Evolutionary conservation across 2,797 vertebrate genomes (phyloP).

Genomic region (Parauchenoglanis ngamensis): DNA sequence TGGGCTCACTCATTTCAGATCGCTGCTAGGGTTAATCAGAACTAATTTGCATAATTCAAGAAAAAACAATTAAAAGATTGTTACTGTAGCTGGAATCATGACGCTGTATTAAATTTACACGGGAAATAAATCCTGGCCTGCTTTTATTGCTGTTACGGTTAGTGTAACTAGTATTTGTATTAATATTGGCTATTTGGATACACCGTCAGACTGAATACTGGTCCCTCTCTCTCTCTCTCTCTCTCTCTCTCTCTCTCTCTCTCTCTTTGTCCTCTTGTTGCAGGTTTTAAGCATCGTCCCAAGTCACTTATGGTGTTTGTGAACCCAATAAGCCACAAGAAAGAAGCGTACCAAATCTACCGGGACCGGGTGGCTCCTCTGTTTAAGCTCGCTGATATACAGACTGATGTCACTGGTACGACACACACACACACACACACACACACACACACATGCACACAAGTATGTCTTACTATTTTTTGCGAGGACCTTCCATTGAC

Average conservation of each 20-base stretch:
- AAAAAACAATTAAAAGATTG: not conserved
- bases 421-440: conserved; percentile 43
- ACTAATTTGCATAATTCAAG: not conserved
- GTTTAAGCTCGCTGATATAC: conserved; percentile 89
- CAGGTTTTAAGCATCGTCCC: conserved; percentile 82
- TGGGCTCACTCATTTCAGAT: not conserved
- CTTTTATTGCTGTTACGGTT: not conserved
- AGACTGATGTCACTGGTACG: conserved; percentile 83
- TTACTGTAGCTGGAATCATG: not conserved
- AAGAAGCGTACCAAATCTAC: conserved; percentile 86
- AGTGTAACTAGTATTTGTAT: not conserved
- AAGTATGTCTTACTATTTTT: too few relatives aligned
- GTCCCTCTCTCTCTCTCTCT: not conserved
- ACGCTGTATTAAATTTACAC: not conserved
- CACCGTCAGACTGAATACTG: not conserved
- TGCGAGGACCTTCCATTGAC: too few relatives aligned
- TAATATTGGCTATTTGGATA: not conserved
- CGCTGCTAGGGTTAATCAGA: not conserved
- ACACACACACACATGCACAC: not conserved
- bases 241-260: conserved; percentile 13
- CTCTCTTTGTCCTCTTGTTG: conserved; percentile 16
- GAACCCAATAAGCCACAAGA: conserved; percentile 91
- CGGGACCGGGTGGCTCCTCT: conserved; percentile 87
- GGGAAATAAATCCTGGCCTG: not conserved
- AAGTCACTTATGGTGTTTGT: conserved; percentile 89